These are phyloP conservation scores for Cephus sareptanus DNA, from an alignment of 2,888 invertebrate genomes.

Conservation along the genomic window DNA sequence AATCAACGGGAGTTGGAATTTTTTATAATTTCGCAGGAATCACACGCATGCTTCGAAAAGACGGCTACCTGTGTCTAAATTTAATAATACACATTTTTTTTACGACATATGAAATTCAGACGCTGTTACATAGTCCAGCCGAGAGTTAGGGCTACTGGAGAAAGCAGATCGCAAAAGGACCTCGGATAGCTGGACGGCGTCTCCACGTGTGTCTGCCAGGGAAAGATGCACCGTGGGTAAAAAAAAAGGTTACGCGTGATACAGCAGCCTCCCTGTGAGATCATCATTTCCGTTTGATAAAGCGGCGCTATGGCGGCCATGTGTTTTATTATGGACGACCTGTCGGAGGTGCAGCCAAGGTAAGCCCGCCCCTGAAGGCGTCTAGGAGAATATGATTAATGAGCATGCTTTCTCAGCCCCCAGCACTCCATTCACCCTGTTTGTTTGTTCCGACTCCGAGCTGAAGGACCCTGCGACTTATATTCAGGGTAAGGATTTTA, in stretches of 20 bases:
- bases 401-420: constrained; percentile 28
- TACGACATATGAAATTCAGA: neutral
- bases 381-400: constrained; percentile 35
- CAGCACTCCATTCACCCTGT: constrained; percentile 34
- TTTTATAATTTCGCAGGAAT: neutral
- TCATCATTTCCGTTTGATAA: constrained; percentile 18
- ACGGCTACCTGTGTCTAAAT: neutral
- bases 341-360: constrained; percentile 46
- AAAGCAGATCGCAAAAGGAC: neutral
- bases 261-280: constrained; percentile 1
- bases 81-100: neutral
- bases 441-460: constrained; percentile 30
- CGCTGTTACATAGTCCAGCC: neutral
- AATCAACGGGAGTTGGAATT: neutral
- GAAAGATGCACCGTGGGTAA: neutral
- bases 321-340: constrained; percentile 62
- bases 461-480: neutral
- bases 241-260: neutral
- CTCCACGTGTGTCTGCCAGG: neutral
- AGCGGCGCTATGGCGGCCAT: constrained; percentile 39
- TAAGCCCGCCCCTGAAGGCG: constrained; percentile 28
- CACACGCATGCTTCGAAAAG: too few relatives aligned
- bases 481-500: neutral
- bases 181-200: neutral
- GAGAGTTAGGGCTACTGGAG: neutral